A percentile compares a stretch with the other conserved stretches of the same genome.
phyloP scores from a whole-genome alignment of 2,113 vertebrate genomes.

The Columbina picui region DNA sequence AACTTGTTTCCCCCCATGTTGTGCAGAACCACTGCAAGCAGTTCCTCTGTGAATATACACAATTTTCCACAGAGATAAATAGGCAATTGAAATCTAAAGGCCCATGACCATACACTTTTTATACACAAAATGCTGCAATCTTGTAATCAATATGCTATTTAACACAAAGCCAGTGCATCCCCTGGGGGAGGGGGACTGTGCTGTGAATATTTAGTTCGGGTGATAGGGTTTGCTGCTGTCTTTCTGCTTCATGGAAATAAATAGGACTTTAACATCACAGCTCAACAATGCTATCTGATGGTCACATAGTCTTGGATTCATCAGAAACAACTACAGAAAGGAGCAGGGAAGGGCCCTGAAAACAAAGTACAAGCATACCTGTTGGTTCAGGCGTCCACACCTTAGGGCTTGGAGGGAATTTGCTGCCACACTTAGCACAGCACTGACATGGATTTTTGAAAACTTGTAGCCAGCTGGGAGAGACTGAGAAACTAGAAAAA shows the following conservation, averaged over 20 bases:
- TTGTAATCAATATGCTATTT: slow-evolving; percentile 64
- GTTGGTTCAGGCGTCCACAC: neutral
- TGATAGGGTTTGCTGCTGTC: neutral
- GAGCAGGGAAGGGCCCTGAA: neutral
- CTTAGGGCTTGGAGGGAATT: fast-evolving
- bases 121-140: slow-evolving; percentile 30
- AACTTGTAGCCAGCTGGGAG: neutral
- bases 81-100: slow-evolving; percentile 40
- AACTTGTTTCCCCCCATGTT: neutral
- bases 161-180: neutral
- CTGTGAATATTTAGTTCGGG: neutral
- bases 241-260: neutral
- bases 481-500: neutral
- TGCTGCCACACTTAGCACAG: neutral
- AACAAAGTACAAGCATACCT: neutral
- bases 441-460: neutral
- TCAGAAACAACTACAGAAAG: neutral
- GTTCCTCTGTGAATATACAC: neutral
- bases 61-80: slow-evolving; percentile 37
- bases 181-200: neutral
- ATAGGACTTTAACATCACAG: neutral
- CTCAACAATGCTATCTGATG: slow-evolving; percentile 25
- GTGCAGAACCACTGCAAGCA: neutral
- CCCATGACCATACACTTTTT: slow-evolving; percentile 5
- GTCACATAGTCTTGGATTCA: neutral